Evolutionary conservation across 2,797 vertebrate species (phyloP), one percentile per base, ranked within the genome.

Genomic region (Enteromius radiatus): DNA sequence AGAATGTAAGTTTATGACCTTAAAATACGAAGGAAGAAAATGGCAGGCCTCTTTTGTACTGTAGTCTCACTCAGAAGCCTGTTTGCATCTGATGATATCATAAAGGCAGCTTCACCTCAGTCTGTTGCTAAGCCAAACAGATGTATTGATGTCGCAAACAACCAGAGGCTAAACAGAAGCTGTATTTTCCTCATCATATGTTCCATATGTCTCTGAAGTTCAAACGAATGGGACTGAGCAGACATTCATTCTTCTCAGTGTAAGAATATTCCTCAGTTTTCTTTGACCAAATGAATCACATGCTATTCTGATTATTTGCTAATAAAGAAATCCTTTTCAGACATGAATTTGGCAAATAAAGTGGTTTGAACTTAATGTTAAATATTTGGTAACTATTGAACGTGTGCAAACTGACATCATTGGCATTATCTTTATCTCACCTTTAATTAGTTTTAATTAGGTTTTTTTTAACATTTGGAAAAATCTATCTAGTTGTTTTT

Each of bases 71-170:
- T 84, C 67, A 82, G 70, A 86, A 82, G 85, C 45, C 75, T 26
- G 69, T 79, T 70, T 84, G 76, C 70, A 67, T 80, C 76, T 84
- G 83, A 86, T 87, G 74, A 80, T 84, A 77, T 83, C 81, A 85
- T 68, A 83, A 84, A 77, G 65, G 41, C 78, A 77, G 69, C 49
- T 84, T 43, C 73, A 80, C 77, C 70, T 76, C 82, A 61, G 63
- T 43, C 76, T 80, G 63, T 83, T 84, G 76, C 87, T 84, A 78
- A 76, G 38, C 68, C 38, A 81, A 74, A 68, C 74, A 49, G 33
- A 65, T 56, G 19, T 70, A 76, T 84, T 83, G 54, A 84, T 83
- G 78, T 80, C 45, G 7, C 81, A 71, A 49, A 49, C 73, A 71
- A 81, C 74, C 54, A 49, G 68, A 38, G 67, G 65, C 71, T 52